Base-by-base conservation (phyloP, 2,888 invertebrate species). In the Chaetoderma sp. region DNA sequence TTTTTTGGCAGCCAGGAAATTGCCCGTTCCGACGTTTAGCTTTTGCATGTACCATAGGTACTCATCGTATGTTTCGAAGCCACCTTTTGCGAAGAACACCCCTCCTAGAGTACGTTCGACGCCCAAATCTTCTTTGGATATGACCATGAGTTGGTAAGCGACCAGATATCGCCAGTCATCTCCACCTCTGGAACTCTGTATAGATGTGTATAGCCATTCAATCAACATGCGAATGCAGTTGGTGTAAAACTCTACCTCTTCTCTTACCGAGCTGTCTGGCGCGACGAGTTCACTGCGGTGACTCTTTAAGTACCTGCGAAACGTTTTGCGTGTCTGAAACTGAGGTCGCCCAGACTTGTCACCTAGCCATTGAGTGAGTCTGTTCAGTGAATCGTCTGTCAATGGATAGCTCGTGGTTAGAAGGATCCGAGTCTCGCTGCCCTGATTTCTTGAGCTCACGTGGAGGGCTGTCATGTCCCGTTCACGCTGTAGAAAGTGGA, bases 121-220 rank as follows among this genome's bases (percentile, higher is more conserved):
- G 18, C 82, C 82, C 32, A 81, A 75, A 21, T 77, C 75, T 55
- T 82, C 80, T 39, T 78, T 79, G 23, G 79, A 74, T 6, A 78
- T 77, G n/a, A 81, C 71, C 6, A 81, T 75, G 68, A 80, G 79
- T 50, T 78, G 78, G 57, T 78, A 79, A 25, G 82, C 81, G 18
- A 81, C 80, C 33, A 82, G 70, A 10, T 72, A 72, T 68, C 78
- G 73, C 82, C 81, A 82, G 39, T 76, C 71, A 30, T 71, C 71
- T 0, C 80, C 80, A 1, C 76, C 76, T 18, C 75, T 69, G 13
- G 78, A 75, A 61, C 81, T 81, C 1, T 73, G 74, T n/a, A 82
- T 94, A 16, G 80, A 75, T 50, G 78, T 77, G 60, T 79, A 78
- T 23, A 82, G 67, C 82, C 81, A 81, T 45, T 75, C 75, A 56